These are phyloP conservation scores for Campoletis sonorensis DNA, from an alignment of 1,140 invertebrate species.

Conservation along the genomic window DNA sequence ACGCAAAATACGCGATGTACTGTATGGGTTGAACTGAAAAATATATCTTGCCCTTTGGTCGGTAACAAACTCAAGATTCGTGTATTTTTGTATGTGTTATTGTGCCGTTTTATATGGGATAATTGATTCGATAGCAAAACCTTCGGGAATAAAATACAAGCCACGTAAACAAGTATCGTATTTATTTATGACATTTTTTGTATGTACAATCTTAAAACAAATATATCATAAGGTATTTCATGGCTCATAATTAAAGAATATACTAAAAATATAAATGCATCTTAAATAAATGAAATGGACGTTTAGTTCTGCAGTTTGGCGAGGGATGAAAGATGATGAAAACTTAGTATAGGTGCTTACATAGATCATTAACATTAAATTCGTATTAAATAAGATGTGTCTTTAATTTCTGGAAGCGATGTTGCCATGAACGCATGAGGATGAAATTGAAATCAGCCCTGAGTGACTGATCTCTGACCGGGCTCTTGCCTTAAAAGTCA, in stretches of 20 bases:
- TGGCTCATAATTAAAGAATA: conserved; percentile 7
- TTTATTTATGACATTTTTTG: conserved; percentile 45
- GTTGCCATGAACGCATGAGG: background rate
- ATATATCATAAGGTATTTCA: conserved; percentile 4
- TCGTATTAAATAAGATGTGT: background rate
- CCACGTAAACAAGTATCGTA: conserved; percentile 34
- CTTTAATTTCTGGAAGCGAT: background rate
- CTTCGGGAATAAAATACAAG: background rate
- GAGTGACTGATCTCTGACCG: conserved; percentile 4
- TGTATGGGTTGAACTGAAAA: too few relatives aligned
- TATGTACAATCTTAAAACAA: conserved; percentile 58
- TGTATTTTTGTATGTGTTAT: conserved; percentile 28
- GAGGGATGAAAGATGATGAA: conserved; percentile 26
- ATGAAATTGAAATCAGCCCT: background rate
- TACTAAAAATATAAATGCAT: conserved; percentile 36
- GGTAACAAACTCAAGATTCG: conserved; percentile 37
- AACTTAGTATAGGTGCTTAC: conserved; percentile 11
- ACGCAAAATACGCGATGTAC: too few relatives aligned
- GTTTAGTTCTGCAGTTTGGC: background rate
- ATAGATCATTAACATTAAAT: conserved; percentile 18
- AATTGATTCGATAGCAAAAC: conserved; percentile 31
- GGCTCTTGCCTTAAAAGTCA: background rate
- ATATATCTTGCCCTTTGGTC: background rate
- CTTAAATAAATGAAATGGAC: conserved; percentile 1
- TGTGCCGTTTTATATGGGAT: background rate